phyloP scores from a whole-genome alignment of 2,797 vertebrate genomes.

The Perodicticus potto region DNA sequence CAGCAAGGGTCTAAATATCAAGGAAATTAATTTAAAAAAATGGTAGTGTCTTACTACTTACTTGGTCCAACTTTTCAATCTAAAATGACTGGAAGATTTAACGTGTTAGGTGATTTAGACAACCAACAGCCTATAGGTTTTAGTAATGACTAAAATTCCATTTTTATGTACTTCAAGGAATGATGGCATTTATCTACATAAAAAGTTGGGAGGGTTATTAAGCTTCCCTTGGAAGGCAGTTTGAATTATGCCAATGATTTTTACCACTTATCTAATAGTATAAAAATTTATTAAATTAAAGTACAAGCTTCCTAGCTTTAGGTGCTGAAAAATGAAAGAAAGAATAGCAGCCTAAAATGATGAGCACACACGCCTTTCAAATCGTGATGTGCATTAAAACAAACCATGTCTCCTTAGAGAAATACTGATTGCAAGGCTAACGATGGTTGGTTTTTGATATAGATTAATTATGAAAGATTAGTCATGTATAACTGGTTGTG shows the following conservation, averaged over 20 bases:
- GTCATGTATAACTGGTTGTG: neutral
- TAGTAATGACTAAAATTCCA: neutral
- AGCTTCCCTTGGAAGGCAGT: neutral
- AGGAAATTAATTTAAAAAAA: neutral
- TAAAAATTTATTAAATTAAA: neutral
- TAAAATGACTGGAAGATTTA: neutral
- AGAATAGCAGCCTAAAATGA: neutral
- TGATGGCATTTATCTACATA: neutral
- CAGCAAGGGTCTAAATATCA: neutral
- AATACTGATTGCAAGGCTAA: neutral
- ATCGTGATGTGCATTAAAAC: neutral
- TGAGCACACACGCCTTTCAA: neutral
- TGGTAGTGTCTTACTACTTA: neutral
- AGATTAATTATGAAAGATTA: neutral
- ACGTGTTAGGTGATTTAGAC: neutral
- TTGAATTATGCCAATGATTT: neutral
- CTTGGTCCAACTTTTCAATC: neutral
- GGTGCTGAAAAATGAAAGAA: neutral
- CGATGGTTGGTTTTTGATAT: neutral
- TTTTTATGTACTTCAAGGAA: neutral
- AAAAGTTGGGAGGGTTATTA: neutral
- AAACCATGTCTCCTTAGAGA: neutral
- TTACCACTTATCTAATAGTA: neutral
- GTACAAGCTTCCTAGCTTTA: neutral
- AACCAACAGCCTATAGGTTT: neutral